Base-by-base conservation (phyloP, 2,113 vertebrate species). In the Enhydra lutris region DNA sequence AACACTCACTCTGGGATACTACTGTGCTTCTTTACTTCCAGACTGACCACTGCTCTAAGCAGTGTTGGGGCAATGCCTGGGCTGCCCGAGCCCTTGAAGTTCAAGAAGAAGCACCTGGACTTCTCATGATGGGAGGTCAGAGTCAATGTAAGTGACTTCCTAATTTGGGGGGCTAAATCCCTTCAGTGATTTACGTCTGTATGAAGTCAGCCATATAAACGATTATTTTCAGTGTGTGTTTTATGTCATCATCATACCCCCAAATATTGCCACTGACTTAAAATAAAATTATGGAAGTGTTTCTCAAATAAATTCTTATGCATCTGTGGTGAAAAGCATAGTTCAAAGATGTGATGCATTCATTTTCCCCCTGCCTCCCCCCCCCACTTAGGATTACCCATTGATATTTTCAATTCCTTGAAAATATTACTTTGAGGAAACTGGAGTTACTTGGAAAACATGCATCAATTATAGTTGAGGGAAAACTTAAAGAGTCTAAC, bases 61-160 rank as follows among this genome's bases (percentile, higher is more conserved):
- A 98, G 79, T 80, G 95, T 89, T n/a, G 34, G 89, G 81, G n/a
- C 95, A 97, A 74, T 31, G 24, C 92, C 91, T 95, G 95, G 74
- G 67, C 96, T 39, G 79, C 92, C 92, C 7, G 26, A 97, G 73
- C 95, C 80, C 90, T 95, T 96, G 87, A 97, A 78, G 89, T 87
- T 79, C 34, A 97, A 89, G 89, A 92, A 87, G 86, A 63, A 95
- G 87, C 82, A 86, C 42, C 96, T 92, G 97, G 78, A 96, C 89
- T 96, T 96, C 95, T 96, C 94, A 88, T 95, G 94, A 90, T 82
- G 92, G 96, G 89, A 96, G 89, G 82, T 96, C 94, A 96, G 67
- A 97, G 92, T 76, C 97, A 31, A 95, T 96, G 88, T 96, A 94
- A 95, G 88, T 97, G 97, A 94, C 86, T 97, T 97, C 95, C 92